phyloP scores from a whole-genome alignment of 2,113 vertebrate genomes.

The Thryonomys swinderianus region DNA sequence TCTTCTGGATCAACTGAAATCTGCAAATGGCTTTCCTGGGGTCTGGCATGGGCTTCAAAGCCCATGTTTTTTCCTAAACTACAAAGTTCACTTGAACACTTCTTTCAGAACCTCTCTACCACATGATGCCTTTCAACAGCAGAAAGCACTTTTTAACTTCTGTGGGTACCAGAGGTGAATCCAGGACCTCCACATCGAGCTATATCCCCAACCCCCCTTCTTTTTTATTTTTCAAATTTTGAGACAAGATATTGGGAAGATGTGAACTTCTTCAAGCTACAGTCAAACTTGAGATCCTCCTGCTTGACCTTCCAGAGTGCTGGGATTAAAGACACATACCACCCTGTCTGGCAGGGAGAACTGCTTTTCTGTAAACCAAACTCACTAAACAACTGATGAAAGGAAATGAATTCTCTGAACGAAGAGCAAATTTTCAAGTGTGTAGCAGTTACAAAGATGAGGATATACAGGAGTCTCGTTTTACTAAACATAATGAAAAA shows the following conservation, averaged over 20 bases:
- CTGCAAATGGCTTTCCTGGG: not conserved
- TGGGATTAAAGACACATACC: not conserved
- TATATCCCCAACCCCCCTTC: not conserved
- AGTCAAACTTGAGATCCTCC: not conserved
- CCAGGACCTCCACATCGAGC: not conserved
- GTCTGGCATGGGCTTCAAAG: not conserved
- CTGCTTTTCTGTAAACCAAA: not conserved
- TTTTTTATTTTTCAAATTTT: not conserved
- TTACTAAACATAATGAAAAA: not conserved
- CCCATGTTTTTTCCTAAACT: not conserved
- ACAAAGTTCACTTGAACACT: not conserved
- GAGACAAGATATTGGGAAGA: not conserved
- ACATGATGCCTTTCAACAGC: not conserved
- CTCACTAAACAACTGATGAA: not conserved
- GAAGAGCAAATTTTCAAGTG: not conserved
- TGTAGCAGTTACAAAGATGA: not conserved
- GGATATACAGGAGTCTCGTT: not conserved
- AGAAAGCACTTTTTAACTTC: not conserved
- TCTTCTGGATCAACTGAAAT: not conserved
- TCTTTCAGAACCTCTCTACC: not conserved
- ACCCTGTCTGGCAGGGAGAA: not conserved
- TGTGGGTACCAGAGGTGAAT: not conserved
- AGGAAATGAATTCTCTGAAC: not conserved
- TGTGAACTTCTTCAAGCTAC: not conserved
- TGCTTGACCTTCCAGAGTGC: not conserved